Evolutionary conservation across 2,888 invertebrate genomes (phyloP), one percentile per base, ranked within the genome.

Genomic region (Metacarcinus magister): DNA sequence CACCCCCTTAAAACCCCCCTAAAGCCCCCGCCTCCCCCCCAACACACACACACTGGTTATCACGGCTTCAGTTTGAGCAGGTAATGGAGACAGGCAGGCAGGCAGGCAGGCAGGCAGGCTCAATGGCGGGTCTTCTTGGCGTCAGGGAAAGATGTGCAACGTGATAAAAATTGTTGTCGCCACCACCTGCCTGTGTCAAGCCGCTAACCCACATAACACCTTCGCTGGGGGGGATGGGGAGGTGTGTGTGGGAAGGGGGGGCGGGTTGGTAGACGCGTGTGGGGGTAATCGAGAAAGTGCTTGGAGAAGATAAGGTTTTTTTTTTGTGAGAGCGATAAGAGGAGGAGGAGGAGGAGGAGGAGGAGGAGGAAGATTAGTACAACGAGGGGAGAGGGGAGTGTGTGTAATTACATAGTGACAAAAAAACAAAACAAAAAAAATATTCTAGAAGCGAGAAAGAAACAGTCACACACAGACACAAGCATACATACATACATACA

Each of bases 91-190:
- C n/a, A 10, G 75, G 39, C 39, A 39, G 87, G 87, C 16, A 87
- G 75, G 75, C n/a, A 10, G 75, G 39, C 39, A 39, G 87, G 87
- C 16, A 87, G 87, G 87, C 13, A 28, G 75, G 28, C 8, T 5
- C 75, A 2, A 2, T 16, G 39, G 32, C 39, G 32, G 16, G 39
- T 87, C 87, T 39, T 8, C 87, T 4, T 39, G 87, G 87, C 87
- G 87, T 39, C 87, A 39, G 39, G 39, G 16, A 87, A 87, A 87
- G 87, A 87, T 87, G 87, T 87, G 87, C 87, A 87, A 16, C 39
- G 87, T 87, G 87, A 87, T 87, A 39, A 32, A 23, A 1, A 87
- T 39, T 87, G 87, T 39, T 87, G 87, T 16, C 39, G 39, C 32
- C 87, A 87, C 39, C 16, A 87, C 87, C 39, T 39, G 39, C 87